Percentiles rank a stretch among this genome's conserved stretches.
These are phyloP conservation scores for Cheilosia vulpina DNA, from an alignment of 2,888 invertebrate genomes.

Conservation along the genomic window DNA sequence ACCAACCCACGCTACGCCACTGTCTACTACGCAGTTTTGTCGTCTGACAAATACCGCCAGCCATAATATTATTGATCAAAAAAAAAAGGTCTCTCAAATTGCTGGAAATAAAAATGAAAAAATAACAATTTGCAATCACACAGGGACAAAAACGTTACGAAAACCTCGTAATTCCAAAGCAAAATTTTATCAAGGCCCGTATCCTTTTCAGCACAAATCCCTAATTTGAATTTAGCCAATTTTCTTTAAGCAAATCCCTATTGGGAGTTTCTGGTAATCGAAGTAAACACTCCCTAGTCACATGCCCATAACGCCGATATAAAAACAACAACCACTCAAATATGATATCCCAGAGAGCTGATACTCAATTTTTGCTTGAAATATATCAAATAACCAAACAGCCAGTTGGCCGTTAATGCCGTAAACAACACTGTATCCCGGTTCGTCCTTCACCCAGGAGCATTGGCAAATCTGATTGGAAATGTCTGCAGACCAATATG, in stretches of 20 bases:
- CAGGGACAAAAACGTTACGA: constrained; percentile 26
- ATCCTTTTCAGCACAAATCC: constrained; percentile 17
- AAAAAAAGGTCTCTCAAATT: no score
- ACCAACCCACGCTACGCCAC: no score
- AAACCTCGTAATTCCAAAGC: constrained; percentile 13
- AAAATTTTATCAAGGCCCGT: constrained; percentile 1
- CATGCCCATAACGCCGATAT: neutral
- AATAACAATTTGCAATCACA: constrained; percentile 22
- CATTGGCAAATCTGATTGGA: constrained; percentile 46
- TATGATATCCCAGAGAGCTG: constrained; percentile 8
- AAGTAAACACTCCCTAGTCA: constrained; percentile 36
- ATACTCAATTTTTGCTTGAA: constrained; percentile 26
- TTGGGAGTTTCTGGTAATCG: constrained; percentile 29
- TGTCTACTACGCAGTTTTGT: no score
- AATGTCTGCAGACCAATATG: constrained; percentile 63
- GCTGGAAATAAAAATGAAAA: neutral
- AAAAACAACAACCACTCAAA: constrained; percentile 27
- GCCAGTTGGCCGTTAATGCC: constrained; percentile 24
- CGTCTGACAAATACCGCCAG: no score
- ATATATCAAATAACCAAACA: constrained; percentile 19
- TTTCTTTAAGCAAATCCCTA: constrained; percentile 25
- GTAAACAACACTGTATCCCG: neutral
- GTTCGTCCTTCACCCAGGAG: constrained; percentile 1
- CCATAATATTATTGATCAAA: no score
- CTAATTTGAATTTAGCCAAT: constrained; percentile 37